A percentile compares a stretch with the other conserved stretches of the same genome.
phyloP scores from a whole-genome alignment of 2,113 vertebrate genomes.

The Corvus moneduloides region DNA sequence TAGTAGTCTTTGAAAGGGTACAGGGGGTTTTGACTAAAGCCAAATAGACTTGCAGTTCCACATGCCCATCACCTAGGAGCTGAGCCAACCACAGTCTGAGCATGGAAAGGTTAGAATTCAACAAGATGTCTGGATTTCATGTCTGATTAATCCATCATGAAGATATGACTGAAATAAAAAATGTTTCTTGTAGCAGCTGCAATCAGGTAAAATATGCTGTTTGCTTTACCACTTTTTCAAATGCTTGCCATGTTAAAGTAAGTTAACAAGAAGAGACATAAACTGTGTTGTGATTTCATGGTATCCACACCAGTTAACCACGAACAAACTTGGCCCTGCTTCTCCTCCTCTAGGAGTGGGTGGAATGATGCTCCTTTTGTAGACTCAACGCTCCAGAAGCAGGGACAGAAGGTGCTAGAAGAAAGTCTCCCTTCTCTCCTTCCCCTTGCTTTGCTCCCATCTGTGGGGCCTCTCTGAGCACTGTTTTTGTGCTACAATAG shows the following conservation, averaged over 20 bases:
- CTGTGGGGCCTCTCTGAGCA: background rate
- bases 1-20: background rate
- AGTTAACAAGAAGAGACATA: background rate
- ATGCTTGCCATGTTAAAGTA: background rate
- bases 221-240: background rate
- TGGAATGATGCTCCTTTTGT: background rate
- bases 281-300: background rate
- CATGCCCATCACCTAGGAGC: background rate
- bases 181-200: background rate
- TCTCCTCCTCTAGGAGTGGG: background rate
- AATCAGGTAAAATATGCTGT: background rate
- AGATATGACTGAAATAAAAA: background rate
- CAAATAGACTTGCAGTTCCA: background rate
- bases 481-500: background rate
- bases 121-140: background rate
- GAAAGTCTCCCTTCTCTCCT: background rate
- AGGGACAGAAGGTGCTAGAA: background rate
- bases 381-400: background rate
- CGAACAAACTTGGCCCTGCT: background rate
- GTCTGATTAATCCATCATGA: background rate
- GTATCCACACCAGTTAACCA: background rate
- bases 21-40: background rate
- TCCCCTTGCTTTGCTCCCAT: background rate
- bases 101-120: background rate
- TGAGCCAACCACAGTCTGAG: background rate